Evolutionary conservation across 2,888 invertebrate genomes (phyloP), one percentile per base, ranked within the genome.

Genomic region (Neoitamus cyanurus): DNA sequence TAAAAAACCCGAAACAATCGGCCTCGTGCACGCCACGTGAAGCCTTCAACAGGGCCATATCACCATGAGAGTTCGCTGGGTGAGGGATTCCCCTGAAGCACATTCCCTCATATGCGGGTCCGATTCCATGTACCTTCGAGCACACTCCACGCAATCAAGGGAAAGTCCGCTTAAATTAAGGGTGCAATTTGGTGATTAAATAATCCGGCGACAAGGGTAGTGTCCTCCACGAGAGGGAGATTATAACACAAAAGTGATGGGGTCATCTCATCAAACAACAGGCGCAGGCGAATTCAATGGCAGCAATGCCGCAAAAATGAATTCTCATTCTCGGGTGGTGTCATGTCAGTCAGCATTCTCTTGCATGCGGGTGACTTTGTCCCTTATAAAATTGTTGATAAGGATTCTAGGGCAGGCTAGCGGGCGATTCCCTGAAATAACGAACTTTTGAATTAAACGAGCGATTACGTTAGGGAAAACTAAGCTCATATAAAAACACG

Each of bases 151-250:
- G 42, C 36, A 75, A 75, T 75, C 36, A 75, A 25, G 36, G 36
- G 36, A 20, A 75, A 20, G 75, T 37, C 36, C 3, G 75, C 13
- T 7, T 75, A 25, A 75, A 75, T 75, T 75, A 36, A 75, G 75
- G 75, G 75, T 37, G 75, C 75, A 75, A 75, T 75, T 75, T 75
- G 25, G 75, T 75, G 75, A 75, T 75, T 75, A 75, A 75, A 37
- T 75, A 75, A 75, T 11, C 20, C 13, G 25, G 75, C 7, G 25
- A 75, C 75, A 75, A 37, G 75, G 75, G 75, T 73, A 75, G 75
- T 20, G 25, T 20, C 25, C 20, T 75, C 15, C 2, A 15, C n/a
- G 20, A 13, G 6, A 34, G 75, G 25, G 37, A 20, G 20, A 37
- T 9, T 37, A 36, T 37, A 36, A 37, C 20, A 15, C 37, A 37